Base-by-base conservation (phyloP, 2,113 vertebrate species). In the Pipa parva region DNA sequence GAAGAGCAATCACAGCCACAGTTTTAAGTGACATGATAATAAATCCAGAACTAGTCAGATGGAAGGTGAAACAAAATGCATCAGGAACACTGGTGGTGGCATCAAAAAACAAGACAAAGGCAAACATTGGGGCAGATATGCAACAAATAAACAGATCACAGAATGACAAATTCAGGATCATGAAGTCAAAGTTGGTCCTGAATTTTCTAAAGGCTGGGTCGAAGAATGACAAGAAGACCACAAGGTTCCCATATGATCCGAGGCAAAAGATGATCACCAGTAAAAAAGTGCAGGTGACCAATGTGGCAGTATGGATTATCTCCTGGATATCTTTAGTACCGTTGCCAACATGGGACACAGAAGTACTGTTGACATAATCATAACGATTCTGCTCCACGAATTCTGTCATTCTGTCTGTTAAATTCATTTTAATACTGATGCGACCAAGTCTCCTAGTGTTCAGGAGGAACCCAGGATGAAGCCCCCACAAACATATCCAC, bases 1-100 rank as follows among this genome's bases (percentile, higher is more conserved):
- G 94, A 75, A 98, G 83, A 3, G 95, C 97, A 0, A 99, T 99
- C 58, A 92, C 92, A 0, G 97, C 95, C 54, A 97, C 97, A 0
- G 92, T 97, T 85, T 99, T 93, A 69, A 99, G 87, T 0, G 95
- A 98, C 93, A 98, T 93, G 80, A 99, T 92, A 81, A 96, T 90
- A 82, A 96, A 97, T 56, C 92, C 94, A 0, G 92, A 92, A 63
- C 92, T 93, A 77, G 93, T 94, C 70, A 98, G 81, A 79, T 96
- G 95, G 79, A 98, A 97, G 64, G 93, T 82, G 46, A 96, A 96
- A 82, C 97, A 99, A 79, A 99, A 94, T 2, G 91, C 84, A 11
- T 88, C 90, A 0, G 95, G 93, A 4, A 95, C 81, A 0, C 86
- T 82, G 0, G 81, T 75, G 13, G 87, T 82, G 0, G 91, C 84